Base-by-base conservation (phyloP, 2,888 invertebrate species). In the Adelognathus sp. region DNA sequence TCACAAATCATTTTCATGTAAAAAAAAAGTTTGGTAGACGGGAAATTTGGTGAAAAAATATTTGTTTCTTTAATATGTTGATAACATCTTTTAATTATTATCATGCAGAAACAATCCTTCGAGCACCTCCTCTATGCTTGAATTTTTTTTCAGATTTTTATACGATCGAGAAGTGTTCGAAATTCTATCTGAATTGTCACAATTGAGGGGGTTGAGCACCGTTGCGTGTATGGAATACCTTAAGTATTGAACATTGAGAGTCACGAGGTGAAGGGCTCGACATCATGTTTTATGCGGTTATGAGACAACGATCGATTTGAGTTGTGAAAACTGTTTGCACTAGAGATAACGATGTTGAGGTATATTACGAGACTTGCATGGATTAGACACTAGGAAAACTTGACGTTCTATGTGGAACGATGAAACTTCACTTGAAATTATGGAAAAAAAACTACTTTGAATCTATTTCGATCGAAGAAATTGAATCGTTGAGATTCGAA, bases 211-310 rank as follows among this genome's bases (percentile, higher is more conserved):
- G n/a, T n/a, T n/a, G n/a, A n/a, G n/a, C n/a, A n/a, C n/a, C n/a
- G n/a, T n/a, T n/a, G n/a, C n/a, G n/a, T n/a, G n/a, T n/a, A n/a
- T n/a, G n/a, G n/a, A n/a, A n/a, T n/a, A n/a, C n/a, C n/a, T 50
- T 24, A 50, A 76, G 27, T 64, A 76, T 64, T 76, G 18, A 36
- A 58, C 27, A 21, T 41, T 5, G 11, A 39, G 11, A 29, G 39
- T 31, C 14, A 61, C 24, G 39, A 52, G 60, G 67, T 21, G 54
- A 61, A 75, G 24, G 18, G 11, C 29, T 46, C 6, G 9, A 7
- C 3, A 33, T 11, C 16, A 29, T 39, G 36, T 61, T 27, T 58
- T 58, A 33, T 50, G 58, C 76, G 70, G 29, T 56, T 24, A 58
- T 70, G 18, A 46, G 36, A 4, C 24, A 73, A 1, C 7, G 29